phyloP scores from a whole-genome alignment of 2,888 invertebrate genomes.

The Trissoscelio sp. region DNA sequence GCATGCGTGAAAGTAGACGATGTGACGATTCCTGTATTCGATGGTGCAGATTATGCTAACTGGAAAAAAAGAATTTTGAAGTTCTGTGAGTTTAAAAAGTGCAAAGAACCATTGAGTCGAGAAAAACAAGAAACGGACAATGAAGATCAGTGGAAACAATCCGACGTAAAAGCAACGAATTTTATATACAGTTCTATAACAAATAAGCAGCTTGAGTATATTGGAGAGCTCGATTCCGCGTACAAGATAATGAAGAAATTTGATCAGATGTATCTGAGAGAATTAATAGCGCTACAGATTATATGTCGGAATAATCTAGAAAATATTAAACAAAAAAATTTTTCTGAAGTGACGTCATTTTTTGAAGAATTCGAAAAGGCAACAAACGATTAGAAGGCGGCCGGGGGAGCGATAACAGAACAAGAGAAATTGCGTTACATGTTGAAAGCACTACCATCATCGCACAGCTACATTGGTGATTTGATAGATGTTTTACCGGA shows the following conservation, averaged over 20 bases:
- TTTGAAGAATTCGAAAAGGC: slow-evolving; percentile 10
- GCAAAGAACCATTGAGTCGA: no score
- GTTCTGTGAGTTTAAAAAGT: no score
- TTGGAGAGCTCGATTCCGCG: neutral
- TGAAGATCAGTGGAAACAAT: no score
- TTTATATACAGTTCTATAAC: neutral
- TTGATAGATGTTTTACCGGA: neutral
- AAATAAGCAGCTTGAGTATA: neutral
- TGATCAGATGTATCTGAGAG: neutral
- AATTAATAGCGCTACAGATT: neutral
- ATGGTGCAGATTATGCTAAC: neutral
- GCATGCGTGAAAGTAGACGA: no score
- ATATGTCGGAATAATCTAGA: neutral
- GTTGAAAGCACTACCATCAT: neutral
- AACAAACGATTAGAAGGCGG: neutral
- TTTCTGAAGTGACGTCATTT: neutral
- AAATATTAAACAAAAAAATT: slow-evolving; percentile 3
- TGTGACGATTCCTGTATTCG: no score
- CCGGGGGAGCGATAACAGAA: slow-evolving; percentile 53
- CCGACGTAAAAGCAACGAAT: neutral
- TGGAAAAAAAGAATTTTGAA: neutral
- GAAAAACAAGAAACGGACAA: no score
- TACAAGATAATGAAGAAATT: neutral
- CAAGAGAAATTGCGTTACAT: slow-evolving; percentile 71
- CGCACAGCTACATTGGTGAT: neutral